A percentile compares a stretch with the other conserved stretches of the same genome.
Conservation (phyloP, 2,113 vertebrate genomes). For the Lynx canadensis region DNA sequence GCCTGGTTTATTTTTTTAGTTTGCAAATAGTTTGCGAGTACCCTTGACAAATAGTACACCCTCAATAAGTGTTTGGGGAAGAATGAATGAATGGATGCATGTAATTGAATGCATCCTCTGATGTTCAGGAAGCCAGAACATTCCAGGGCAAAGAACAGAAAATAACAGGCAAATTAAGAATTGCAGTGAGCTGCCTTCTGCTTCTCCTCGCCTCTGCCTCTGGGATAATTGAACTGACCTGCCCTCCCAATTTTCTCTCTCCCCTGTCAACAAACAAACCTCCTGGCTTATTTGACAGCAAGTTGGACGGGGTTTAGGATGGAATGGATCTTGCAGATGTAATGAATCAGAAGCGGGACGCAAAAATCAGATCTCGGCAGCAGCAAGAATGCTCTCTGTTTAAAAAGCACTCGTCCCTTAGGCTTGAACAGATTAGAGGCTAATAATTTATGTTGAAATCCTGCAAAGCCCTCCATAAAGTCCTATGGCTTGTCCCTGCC, state of each 20-base stretch:
- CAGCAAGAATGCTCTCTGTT: conserved; percentile 28
- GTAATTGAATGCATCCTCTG: background rate
- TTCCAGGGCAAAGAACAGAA: background rate
- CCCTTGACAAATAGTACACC: background rate
- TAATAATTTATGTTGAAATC: conserved; percentile 74
- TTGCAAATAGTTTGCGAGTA: background rate
- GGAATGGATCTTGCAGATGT: conserved; percentile 52
- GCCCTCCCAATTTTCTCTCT: background rate
- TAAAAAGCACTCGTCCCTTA: conserved; percentile 55
- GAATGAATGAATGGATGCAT: background rate
- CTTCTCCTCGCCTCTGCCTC: too few relatives aligned
- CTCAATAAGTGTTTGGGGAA: background rate
- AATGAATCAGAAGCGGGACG: conserved; percentile 57
- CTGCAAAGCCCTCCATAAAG: conserved; percentile 17
- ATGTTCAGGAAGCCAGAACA: conserved; percentile 1
- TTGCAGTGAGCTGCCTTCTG: background rate
- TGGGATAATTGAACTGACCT: background rate
- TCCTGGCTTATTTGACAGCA: conserved; percentile 53
- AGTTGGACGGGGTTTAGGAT: background rate
- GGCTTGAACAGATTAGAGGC: conserved; percentile 71
- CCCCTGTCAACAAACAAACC: background rate
- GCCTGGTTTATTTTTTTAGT: background rate
- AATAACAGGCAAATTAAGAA: background rate
- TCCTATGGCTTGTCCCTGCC: conserved; percentile 46
- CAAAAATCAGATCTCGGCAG: conserved; percentile 22